Conservation (phyloP, 2,888 invertebrate genomes). For the Axea sp. region DNA sequence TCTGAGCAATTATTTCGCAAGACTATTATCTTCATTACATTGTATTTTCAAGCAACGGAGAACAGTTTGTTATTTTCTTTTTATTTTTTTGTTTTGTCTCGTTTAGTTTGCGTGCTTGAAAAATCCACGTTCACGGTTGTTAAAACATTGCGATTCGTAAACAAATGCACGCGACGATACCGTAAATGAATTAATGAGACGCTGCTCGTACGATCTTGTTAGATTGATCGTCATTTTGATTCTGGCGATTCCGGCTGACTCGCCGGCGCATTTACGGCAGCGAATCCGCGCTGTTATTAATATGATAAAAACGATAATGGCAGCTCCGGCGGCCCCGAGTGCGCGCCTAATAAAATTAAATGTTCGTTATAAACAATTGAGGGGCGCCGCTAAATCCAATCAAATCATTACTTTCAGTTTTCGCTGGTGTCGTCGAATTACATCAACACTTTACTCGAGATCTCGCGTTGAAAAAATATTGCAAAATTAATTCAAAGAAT, state of each 20-base stretch:
- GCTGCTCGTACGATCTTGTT: constrained; percentile 20
- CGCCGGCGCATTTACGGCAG: constrained; percentile 40
- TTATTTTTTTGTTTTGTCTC: no score
- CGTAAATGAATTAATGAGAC: constrained; percentile 42
- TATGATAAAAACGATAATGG: constrained; percentile 54
- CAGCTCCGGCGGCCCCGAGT: constrained; percentile 8
- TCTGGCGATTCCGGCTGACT: constrained; percentile 26
- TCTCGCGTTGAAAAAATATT: neutral
- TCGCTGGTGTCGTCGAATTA: constrained; percentile 15
- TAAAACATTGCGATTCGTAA: constrained; percentile 50
- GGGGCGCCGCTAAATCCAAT: constrained; percentile 25
- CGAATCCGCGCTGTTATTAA: constrained; percentile 43
- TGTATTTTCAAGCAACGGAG: no score
- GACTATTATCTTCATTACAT: no score
- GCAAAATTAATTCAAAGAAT: neutral
- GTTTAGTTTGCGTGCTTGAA: no score
- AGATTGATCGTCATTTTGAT: constrained; percentile 43
- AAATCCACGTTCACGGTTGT: constrained; percentile 11
- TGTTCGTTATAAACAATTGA: constrained; percentile 47
- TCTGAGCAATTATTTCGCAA: no score
- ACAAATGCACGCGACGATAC: constrained; percentile 39
- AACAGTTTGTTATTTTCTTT: no score
- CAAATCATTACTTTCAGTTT: constrained; percentile 36
- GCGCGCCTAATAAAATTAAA: constrained; percentile 48
- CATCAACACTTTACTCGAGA: neutral